Conservation (phyloP, 2,797 vertebrate genomes). For the Glossophaga mutica region DNA sequence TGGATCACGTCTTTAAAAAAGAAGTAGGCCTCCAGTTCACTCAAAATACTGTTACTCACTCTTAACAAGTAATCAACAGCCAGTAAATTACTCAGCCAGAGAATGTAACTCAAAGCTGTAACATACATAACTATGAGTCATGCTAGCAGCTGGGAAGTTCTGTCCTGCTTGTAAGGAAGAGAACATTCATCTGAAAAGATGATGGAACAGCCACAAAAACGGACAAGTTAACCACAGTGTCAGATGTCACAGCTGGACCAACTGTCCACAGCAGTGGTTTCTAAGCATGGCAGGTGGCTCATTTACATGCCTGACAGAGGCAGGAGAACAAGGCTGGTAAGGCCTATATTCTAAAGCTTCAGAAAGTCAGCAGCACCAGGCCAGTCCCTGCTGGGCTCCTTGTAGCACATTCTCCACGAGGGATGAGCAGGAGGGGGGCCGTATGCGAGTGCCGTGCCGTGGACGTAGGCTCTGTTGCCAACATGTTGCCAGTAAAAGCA, state of each 20-base stretch:
- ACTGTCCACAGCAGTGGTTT: neutral
- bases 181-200: neutral
- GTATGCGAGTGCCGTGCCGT: neutral
- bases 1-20: conserved; percentile 43
- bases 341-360: neutral
- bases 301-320: neutral
- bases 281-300: neutral
- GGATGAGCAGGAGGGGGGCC: neutral
- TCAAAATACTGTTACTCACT: conserved; percentile 37
- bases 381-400: neutral
- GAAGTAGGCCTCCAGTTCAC: neutral
- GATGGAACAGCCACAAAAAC: neutral
- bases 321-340: neutral
- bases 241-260: conserved; percentile 1
- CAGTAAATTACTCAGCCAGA: conserved; percentile 53
- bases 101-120: conserved; percentile 25
- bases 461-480: neutral
- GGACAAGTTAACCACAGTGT: neutral
- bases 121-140: conserved; percentile 17
- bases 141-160: conserved; percentile 33
- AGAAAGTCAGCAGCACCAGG: neutral
- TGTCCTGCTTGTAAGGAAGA: neutral
- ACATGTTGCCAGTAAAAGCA: neutral
- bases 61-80: conserved; percentile 5
- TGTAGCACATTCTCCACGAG: rapidly evolving